Percentiles rank a stretch among this genome's conserved stretches.
phyloP scores from a whole-genome alignment of 2,113 vertebrate genomes.

The Epinephelus lanceolatus region DNA sequence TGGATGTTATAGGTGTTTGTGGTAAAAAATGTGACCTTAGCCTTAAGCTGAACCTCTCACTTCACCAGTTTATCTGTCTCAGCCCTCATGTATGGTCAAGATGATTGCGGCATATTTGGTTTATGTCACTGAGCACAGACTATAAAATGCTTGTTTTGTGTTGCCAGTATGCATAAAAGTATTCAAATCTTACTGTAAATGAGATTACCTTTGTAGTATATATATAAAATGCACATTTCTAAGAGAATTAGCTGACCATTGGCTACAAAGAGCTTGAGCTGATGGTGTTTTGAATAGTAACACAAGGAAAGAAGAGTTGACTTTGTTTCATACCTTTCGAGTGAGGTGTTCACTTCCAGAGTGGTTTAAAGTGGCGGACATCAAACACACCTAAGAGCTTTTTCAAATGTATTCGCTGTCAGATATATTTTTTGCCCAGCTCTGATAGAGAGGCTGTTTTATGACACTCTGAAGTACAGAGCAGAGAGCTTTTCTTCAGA shows the following conservation, averaged over 20 bases:
- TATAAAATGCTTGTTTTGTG: not conserved
- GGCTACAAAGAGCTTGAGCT: slow-evolving; percentile 6
- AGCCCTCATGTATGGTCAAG: not conserved
- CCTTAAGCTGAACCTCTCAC: too few relatives aligned
- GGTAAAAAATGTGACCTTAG: not conserved
- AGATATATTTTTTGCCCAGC: slow-evolving; percentile 56
- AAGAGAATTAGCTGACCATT: not conserved
- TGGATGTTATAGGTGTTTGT: too few relatives aligned
- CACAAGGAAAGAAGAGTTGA: slow-evolving; percentile 8
- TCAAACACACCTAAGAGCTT: slow-evolving; percentile 65
- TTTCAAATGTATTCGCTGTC: slow-evolving; percentile 65
- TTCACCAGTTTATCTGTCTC: not conserved
- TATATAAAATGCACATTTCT: slow-evolving; percentile 12
- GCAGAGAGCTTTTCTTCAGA: slow-evolving; percentile 50
- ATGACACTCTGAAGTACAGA: slow-evolving; percentile 39
- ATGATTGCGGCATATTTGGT: not conserved
- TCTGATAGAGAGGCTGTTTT: slow-evolving; percentile 44
- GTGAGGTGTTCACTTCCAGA: slow-evolving; percentile 46
- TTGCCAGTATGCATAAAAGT: not conserved
- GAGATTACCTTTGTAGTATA: not conserved
- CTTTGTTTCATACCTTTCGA: slow-evolving; percentile 10
- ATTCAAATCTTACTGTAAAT: not conserved
- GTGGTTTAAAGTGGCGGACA: slow-evolving; percentile 51
- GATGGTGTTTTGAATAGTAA: slow-evolving; percentile 26
- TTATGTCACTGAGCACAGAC: not conserved